Percentiles rank a stretch among this genome's conserved stretches.
phyloP scores from a whole-genome alignment of 2,113 vertebrate genomes.

The Motacilla tschutschensis region DNA sequence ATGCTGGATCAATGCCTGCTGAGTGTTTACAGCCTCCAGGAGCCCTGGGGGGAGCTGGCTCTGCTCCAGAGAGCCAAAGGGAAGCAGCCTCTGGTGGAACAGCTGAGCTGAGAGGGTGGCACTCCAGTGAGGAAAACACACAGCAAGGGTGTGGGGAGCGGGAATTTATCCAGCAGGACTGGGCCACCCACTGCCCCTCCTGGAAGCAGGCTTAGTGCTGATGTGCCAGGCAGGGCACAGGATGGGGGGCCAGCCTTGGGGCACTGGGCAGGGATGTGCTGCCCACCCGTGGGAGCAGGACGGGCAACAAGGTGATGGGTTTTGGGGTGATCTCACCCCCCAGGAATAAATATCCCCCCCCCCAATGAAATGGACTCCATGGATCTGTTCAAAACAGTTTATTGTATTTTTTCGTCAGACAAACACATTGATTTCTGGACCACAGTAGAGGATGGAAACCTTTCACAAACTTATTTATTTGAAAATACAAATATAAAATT shows the following conservation, averaged over 20 bases:
- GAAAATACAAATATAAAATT: conserved; percentile 99
- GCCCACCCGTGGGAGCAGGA: not conserved
- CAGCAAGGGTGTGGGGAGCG: accelerated
- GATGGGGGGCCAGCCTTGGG: accelerated
- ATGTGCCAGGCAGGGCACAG: not conserved
- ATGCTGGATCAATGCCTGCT: accelerated
- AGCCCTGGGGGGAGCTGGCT: accelerated
- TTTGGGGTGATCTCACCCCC: not conserved
- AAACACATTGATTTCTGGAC: conserved; percentile 99
- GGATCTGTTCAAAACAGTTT: conserved; percentile 91
- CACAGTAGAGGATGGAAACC: conserved; percentile 99
- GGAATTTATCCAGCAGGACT: accelerated
- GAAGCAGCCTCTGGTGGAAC: not conserved
- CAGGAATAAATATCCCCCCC: accelerated
- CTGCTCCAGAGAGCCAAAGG: accelerated
- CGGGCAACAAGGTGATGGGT: not conserved
- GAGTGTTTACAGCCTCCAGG: accelerated
- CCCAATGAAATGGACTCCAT: not conserved
- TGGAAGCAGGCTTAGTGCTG: accelerated
- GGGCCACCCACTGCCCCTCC: not conserved
- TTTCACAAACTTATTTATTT: conserved; percentile 99
- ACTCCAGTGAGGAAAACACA: accelerated
- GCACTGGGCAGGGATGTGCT: not conserved
- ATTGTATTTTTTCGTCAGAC: conserved; percentile 92
- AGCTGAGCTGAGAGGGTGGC: not conserved